Percentiles rank a stretch among this genome's conserved stretches.
These are phyloP conservation scores for Seriola quinqueradiata DNA, from an alignment of 2,113 vertebrate genomes.

Conservation along the genomic window DNA sequence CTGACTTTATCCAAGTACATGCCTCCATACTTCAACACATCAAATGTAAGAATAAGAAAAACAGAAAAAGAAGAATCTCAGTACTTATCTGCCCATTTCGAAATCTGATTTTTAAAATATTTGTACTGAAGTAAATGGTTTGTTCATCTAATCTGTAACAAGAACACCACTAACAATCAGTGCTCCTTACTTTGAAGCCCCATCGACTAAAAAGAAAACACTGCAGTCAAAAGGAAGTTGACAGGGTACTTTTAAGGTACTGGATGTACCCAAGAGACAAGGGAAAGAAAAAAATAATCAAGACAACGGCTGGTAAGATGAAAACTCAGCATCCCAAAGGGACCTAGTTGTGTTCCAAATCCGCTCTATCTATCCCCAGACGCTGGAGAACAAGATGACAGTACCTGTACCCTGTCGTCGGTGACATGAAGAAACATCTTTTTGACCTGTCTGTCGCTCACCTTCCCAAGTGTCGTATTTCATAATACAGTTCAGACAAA, in stretches of 20 bases:
- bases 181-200: neutral
- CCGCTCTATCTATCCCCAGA: conserved; percentile 34
- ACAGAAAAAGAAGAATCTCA: no score
- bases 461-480: conserved; percentile 26
- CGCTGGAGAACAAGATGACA: conserved; percentile 39
- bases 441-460: conserved; percentile 55
- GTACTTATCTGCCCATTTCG: no score
- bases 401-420: conserved; percentile 40
- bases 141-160: conserved; percentile 12
- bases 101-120: neutral
- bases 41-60: no score
- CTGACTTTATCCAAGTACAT: neutral
- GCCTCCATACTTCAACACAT: neutral
- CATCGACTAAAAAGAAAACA: neutral
- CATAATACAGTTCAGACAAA: conserved; percentile 57
- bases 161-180: neutral
- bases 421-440: conserved; percentile 45
- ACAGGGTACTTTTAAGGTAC: conserved; percentile 29
- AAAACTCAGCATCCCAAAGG: conserved; percentile 51
- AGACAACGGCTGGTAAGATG: conserved; percentile 41
- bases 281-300: conserved; percentile 50
- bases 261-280: conserved; percentile 42
- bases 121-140: neutral
- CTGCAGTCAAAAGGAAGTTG: conserved; percentile 26
- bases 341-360: conserved; percentile 20